phyloP scores from a whole-genome alignment of 2,888 invertebrate genomes.

The Eupeodes latifasciatus region DNA sequence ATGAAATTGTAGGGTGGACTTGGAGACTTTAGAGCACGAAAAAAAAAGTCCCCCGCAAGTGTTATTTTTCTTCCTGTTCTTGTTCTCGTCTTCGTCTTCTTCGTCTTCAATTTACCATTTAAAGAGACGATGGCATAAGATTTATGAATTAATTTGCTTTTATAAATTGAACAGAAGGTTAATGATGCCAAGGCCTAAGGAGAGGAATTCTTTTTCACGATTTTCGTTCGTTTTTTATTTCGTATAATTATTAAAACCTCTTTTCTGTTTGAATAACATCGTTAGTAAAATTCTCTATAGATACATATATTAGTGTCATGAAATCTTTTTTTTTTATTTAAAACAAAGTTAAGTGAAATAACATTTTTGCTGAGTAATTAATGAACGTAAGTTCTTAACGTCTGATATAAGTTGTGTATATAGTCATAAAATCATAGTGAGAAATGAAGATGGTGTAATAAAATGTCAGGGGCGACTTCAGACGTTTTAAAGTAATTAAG shows the following conservation, averaged over 20 bases:
- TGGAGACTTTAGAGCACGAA: not conserved
- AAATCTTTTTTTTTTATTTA: not conserved
- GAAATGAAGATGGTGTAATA: not conserved
- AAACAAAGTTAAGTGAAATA: conserved; percentile 17
- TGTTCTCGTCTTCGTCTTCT: too few relatives aligned
- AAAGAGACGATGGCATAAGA: conserved; percentile 40
- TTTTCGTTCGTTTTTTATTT: not conserved
- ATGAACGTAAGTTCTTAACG: not conserved
- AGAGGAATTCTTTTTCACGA: not conserved
- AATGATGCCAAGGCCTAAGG: conserved; percentile 40
- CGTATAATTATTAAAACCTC: conserved; percentile 14
- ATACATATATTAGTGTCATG: not conserved
- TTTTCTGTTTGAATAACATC: conserved; percentile 34
- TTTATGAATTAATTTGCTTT: conserved; percentile 68
- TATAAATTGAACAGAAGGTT: conserved; percentile 54
- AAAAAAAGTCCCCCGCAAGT: not conserved
- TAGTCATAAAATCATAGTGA: not conserved
- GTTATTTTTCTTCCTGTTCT: not conserved
- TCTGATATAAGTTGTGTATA: too few relatives aligned
- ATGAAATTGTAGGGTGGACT: conserved; percentile 18
- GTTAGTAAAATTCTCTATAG: conserved; percentile 7
- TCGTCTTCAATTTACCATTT: too few relatives aligned
- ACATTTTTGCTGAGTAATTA: conserved; percentile 30
- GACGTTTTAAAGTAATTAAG: conserved; percentile 18
- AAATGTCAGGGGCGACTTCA: conserved; percentile 18